Evolutionary conservation across 1,140 invertebrate species (phyloP).

Genomic region (Zaprionus inermis): DNA sequence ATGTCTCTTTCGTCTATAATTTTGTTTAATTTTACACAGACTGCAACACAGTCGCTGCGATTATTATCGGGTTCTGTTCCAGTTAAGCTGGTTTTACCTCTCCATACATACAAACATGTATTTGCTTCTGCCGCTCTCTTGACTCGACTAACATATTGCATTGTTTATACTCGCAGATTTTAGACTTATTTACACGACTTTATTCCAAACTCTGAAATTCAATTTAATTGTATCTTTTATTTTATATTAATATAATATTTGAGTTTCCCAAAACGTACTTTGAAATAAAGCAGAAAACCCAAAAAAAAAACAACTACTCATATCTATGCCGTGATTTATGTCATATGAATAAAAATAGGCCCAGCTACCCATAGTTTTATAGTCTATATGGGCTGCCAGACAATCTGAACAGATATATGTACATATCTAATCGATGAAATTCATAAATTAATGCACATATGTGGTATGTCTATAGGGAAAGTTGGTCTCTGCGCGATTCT

Average conservation of each 20-base stretch:
- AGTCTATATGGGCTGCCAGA: neutral
- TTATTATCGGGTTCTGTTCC: constrained; percentile 17
- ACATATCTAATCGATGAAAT: constrained; percentile 34
- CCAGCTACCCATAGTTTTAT: neutral
- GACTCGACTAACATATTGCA: neutral
- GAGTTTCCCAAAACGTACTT: too few relatives aligned
- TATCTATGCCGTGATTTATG: constrained; percentile 2
- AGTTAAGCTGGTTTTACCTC: constrained; percentile 36
- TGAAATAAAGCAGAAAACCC: too few relatives aligned
- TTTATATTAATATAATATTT: too few relatives aligned
- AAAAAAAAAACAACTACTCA: neutral
- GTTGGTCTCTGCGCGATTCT: constrained; percentile 3
- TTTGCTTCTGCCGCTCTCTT: neutral
- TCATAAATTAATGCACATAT: constrained; percentile 10
- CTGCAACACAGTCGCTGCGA: neutral
- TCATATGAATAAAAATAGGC: neutral
- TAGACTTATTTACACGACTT: neutral
- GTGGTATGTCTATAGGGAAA: neutral
- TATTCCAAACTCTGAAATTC: too few relatives aligned
- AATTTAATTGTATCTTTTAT: too few relatives aligned
- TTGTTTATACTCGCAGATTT: neutral
- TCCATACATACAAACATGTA: neutral
- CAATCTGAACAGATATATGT: neutral
- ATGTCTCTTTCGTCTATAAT: constrained; percentile 10
- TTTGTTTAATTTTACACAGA: constrained; percentile 1